Percentiles rank a stretch among this genome's conserved stretches.
These are phyloP conservation scores for Zootoca vivipara DNA, from an alignment of 2,113 vertebrate species.

Conservation along the genomic window DNA sequence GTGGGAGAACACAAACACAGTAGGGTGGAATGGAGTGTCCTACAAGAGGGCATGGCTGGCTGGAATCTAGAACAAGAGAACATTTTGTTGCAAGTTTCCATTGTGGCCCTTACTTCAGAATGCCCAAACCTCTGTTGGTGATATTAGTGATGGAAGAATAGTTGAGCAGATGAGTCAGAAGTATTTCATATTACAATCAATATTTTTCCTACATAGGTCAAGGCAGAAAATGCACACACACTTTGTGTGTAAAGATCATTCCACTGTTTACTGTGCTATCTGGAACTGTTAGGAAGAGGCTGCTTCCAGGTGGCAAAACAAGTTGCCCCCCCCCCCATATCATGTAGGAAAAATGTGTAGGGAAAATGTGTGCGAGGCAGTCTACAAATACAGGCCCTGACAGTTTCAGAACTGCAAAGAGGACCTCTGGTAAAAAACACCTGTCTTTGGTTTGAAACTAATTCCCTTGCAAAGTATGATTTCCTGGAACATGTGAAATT, in stretches of 20 bases:
- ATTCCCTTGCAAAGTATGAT: background rate
- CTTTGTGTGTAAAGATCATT: background rate
- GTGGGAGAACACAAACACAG: background rate
- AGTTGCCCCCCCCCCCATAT: background rate
- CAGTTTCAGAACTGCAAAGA: background rate
- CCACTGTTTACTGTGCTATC: background rate
- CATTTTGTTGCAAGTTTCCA: background rate
- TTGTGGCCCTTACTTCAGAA: background rate
- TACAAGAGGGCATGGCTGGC: background rate
- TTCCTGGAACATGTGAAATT: background rate
- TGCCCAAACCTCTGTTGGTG: background rate
- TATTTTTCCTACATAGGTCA: background rate
- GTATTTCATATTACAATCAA: background rate
- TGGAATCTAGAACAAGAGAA: background rate
- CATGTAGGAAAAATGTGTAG: background rate
- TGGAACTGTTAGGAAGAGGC: background rate
- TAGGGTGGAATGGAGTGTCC: background rate
- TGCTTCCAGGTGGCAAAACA: background rate
- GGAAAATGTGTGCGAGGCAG: background rate
- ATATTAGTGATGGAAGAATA: background rate
- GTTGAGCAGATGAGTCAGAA: background rate
- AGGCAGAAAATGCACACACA: background rate
- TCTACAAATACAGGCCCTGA: background rate
- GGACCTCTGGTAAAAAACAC: background rate
- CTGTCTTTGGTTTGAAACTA: background rate